Conservation (phyloP, 2,797 vertebrate genomes). For the Tachyglossus aculeatus region DNA sequence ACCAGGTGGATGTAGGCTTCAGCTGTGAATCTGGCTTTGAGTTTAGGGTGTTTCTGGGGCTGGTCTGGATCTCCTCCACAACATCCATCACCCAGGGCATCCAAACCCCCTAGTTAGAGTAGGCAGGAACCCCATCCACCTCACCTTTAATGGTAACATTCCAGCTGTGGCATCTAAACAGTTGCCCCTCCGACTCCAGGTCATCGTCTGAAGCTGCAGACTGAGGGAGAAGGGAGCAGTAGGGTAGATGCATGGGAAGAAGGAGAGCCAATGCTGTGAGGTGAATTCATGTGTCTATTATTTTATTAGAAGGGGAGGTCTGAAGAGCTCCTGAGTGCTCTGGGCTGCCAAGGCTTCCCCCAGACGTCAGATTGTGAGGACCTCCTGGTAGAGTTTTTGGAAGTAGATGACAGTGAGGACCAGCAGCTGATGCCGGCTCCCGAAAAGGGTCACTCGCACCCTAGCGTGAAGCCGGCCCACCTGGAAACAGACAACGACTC, state of each 20-base stretch:
- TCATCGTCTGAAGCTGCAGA: neutral
- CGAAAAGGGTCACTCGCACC: constrained; percentile 64
- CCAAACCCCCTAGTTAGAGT: neutral
- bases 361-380: constrained; percentile 83
- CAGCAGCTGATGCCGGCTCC: constrained; percentile 76
- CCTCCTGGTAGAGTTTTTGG: constrained; percentile 88
- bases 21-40: neutral
- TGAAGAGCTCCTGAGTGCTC: constrained; percentile 83
- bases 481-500: constrained; percentile 85
- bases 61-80: too few relatives aligned
- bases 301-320: constrained; percentile 83
- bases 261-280: neutral
- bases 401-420: constrained; percentile 84
- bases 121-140: neutral
- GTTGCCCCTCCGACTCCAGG: too few relatives aligned
- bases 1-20: neutral
- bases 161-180: too few relatives aligned
- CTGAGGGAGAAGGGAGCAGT: neutral
- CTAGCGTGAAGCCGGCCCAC: constrained; percentile 65
- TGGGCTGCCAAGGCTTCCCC: constrained; percentile 87
- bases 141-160: too few relatives aligned
- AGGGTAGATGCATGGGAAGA: neutral
- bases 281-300: constrained; percentile 38
- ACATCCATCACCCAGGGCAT: neutral
- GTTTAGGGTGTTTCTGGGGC: neutral